Percentiles rank a stretch among this genome's conserved stretches.
Evolutionary conservation across 1,140 invertebrate species (phyloP).

Genomic region (Bacillus rossius): DNA sequence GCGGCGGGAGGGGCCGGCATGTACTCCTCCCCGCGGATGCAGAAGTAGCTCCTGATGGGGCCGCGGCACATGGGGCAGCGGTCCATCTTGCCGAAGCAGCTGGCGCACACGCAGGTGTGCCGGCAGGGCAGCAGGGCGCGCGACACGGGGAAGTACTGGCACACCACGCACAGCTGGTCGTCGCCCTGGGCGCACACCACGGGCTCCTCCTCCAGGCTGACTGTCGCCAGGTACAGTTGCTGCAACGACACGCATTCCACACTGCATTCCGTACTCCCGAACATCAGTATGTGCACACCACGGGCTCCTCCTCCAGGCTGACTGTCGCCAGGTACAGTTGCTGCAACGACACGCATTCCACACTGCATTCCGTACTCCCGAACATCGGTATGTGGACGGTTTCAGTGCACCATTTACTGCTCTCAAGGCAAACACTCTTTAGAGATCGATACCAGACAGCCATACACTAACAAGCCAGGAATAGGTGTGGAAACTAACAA

Average conservation of each 20-base stretch:
- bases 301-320: constrained; percentile 49
- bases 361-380: no score
- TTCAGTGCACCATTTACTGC: no score
- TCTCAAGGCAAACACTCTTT: no score
- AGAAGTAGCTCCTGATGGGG: constrained; percentile 73
- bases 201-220: constrained; percentile 49
- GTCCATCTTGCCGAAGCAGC: constrained; percentile 66
- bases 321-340: constrained; percentile 68
- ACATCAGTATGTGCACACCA: constrained; percentile 41
- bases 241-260: no score
- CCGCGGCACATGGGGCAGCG: constrained; percentile 78
- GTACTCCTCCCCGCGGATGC: constrained; percentile 67
- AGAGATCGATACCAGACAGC: no score
- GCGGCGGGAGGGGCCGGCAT: constrained; percentile 45
- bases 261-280: no score
- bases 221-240: constrained; percentile 69
- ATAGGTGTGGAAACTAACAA: no score
- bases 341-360: no score
- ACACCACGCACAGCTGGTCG: constrained; percentile 72
- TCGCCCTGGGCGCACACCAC: constrained; percentile 40
- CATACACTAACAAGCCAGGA: no score
- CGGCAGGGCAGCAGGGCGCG: constrained; percentile 73
- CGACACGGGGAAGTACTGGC: constrained; percentile 66
- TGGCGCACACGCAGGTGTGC: constrained; percentile 77
- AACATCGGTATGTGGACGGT: no score